Base-by-base conservation (phyloP, 2,888 invertebrate species). In the Eupeodes latifasciatus region DNA sequence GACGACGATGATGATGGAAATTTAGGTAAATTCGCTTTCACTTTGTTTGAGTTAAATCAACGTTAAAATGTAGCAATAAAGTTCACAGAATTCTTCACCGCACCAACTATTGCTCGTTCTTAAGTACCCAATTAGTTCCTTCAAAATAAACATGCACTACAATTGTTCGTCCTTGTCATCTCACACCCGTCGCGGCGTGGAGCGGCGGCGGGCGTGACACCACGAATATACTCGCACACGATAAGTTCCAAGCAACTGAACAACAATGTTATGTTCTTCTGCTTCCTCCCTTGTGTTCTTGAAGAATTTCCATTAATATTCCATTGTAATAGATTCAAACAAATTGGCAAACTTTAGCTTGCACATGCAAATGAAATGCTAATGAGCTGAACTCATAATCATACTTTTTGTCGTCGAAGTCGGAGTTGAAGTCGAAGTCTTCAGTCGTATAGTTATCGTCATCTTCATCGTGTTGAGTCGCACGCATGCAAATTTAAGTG, bases 351-450 rank as follows among this genome's bases (percentile, higher is more conserved):
- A 83, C 72, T 87, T 87, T 77, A 80, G 87, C 80, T 67, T 80
- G 84, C 84, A 76, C 76, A 80, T 80, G 87, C 87, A 87, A 83
- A 82, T 86, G 57, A 86, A 83, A 84, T 84, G 84, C 87, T 77
- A 86, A 86, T 79, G 78, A 83, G 79, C 83, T 79, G 53, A 74
- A 67, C 82, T 78, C 69, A 34, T 64, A 44, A n/a, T 16, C 7
- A 9, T 40, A 40, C 40, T 40, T 9, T 40, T 40, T 40, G 40
- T 40, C 4, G 40, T 40, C 6, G 40, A 5, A 40, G 40, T 7
- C 40, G 40, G 1, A 40, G 40, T 40, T 9, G 5, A 7, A 40
- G 40, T 40, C 40, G 5, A 6, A 40, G 40, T 40, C 40, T 7
- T 51, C 16, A 2, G 27, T 27, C 3, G 27, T 27, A 27, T 27